These are phyloP conservation scores for Enteromius viviparus DNA, from an alignment of 2,797 vertebrate species.

Conservation along the genomic window DNA sequence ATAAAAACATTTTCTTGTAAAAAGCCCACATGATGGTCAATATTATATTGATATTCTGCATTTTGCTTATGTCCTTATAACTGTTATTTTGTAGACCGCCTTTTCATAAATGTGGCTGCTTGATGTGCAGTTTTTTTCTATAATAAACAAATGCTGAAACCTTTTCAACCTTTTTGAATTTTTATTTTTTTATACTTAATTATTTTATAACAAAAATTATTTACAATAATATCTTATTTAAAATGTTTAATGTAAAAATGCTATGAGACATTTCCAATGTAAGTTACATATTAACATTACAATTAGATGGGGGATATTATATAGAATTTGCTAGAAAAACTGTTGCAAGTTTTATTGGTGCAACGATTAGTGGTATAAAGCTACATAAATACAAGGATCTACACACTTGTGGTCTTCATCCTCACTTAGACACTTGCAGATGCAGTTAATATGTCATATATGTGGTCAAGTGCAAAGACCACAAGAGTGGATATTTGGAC, in stretches of 20 bases:
- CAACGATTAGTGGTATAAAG: no score
- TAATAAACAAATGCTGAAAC: slow-evolving; percentile 70
- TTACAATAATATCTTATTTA: background rate
- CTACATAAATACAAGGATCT: no score
- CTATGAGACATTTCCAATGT: background rate
- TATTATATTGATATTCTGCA: slow-evolving; percentile 15
- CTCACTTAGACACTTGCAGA: no score
- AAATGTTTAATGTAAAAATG: background rate
- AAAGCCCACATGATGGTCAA: background rate
- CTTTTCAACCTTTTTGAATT: background rate
- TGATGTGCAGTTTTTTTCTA: slow-evolving; percentile 65
- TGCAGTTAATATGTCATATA: no score
- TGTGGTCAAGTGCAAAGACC: no score
- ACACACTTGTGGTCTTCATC: no score
- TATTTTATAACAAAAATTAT: background rate
- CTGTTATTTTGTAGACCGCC: slow-evolving; percentile 59
- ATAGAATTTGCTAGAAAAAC: no score
- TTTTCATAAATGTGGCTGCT: slow-evolving; percentile 47
- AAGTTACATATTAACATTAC: no score
- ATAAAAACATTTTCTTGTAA: background rate
- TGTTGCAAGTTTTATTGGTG: no score
- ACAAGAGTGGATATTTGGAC: no score
- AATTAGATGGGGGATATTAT: no score
- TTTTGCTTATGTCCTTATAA: slow-evolving; percentile 23
- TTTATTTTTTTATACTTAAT: background rate